These are phyloP conservation scores for Cydia fagiglandana DNA, from an alignment of 1,140 invertebrate genomes.

Conservation along the genomic window DNA sequence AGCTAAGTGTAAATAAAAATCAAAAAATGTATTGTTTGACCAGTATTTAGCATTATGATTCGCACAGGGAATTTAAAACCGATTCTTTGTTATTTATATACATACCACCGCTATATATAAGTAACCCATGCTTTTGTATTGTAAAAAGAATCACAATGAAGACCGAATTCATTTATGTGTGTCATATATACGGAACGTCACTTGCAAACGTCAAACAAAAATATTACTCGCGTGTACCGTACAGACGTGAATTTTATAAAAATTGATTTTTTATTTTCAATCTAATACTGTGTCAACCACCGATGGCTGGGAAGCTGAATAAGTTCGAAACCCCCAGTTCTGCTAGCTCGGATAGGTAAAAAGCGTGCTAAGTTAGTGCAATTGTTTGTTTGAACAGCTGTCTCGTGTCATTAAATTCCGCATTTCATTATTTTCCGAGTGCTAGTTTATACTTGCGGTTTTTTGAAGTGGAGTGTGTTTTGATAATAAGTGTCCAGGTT, in stretches of 20 bases:
- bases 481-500: constrained; percentile 3
- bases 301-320: constrained; percentile 85
- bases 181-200: constrained; percentile 9
- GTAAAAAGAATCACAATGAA: background rate
- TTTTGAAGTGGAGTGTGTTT: constrained; percentile 46
- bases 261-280: constrained; percentile 32
- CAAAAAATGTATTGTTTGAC: background rate
- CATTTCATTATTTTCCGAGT: constrained; percentile 54
- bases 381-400: constrained; percentile 73
- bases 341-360: constrained; percentile 90
- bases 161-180: background rate
- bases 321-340: constrained; percentile 89
- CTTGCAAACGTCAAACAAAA: constrained; percentile 19
- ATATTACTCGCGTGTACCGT: constrained; percentile 28
- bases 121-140: background rate
- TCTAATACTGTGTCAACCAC: constrained; percentile 39
- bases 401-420: constrained; percentile 64
- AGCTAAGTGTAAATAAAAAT: background rate
- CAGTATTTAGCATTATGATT: background rate
- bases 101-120: background rate
- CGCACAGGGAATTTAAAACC: background rate
- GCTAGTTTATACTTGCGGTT: constrained; percentile 48
- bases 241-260: constrained; percentile 24
- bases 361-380: constrained; percentile 61
- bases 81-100: background rate